Conservation (phyloP, 2,888 invertebrate species). For the Cephus spinipes region DNA sequence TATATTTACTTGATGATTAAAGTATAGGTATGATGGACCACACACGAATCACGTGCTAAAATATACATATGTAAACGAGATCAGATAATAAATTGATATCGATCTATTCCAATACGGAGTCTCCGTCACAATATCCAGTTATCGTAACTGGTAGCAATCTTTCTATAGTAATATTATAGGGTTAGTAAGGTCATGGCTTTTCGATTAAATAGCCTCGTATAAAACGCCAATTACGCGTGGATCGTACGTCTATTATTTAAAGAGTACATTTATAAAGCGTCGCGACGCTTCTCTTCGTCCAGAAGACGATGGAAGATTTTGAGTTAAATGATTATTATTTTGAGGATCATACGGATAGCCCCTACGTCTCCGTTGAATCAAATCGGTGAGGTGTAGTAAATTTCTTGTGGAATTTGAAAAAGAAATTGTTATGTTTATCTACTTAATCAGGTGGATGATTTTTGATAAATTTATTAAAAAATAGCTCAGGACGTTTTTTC, state of each 20-base stretch:
- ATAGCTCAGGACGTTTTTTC: not conserved
- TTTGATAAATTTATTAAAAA: not conserved
- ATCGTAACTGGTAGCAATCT: not conserved
- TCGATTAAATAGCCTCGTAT: not conserved
- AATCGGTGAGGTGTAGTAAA: slow-evolving; percentile 6
- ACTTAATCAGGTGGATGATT: not conserved
- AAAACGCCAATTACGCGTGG: not conserved
- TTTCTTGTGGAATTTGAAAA: not conserved
- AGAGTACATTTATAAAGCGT: not conserved
- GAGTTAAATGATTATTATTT: slow-evolving; percentile 14
- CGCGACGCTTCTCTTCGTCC: not conserved
- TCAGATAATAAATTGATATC: slow-evolving; percentile 14
- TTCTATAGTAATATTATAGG: not conserved
- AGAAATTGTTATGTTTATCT: not conserved
- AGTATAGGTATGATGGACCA: not conserved
- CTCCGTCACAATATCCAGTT: not conserved
- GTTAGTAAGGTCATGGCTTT: slow-evolving; percentile 4
- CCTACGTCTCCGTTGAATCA: not conserved
- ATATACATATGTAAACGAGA: not conserved
- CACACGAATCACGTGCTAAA: not conserved
- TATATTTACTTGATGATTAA: not conserved
- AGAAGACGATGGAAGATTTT: slow-evolving; percentile 12
- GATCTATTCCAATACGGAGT: not conserved
- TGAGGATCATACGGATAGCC: slow-evolving; percentile 7
- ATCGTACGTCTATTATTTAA: not conserved